Conservation (phyloP, 2,113 vertebrate genomes). For the Piprites chloris region DNA sequence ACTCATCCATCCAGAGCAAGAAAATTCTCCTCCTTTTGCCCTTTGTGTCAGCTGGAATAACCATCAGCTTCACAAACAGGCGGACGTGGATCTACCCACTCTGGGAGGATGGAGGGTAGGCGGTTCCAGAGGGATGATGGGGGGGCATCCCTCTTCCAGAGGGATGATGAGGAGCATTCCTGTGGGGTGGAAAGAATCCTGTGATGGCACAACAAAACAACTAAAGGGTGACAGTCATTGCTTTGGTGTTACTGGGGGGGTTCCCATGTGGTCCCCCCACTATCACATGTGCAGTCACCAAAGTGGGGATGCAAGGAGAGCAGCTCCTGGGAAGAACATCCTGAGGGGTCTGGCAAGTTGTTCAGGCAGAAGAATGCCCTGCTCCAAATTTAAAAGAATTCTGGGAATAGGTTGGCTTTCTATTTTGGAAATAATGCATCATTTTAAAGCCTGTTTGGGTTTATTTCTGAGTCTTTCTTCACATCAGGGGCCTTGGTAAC, state of each 20-base stretch:
- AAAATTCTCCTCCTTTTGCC: slow-evolving; percentile 20
- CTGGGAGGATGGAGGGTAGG: not conserved
- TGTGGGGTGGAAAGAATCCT: rapidly evolving
- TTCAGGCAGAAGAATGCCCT: not conserved
- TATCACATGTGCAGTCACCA: not conserved
- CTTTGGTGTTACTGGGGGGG: rapidly evolving
- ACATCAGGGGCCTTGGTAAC: not conserved
- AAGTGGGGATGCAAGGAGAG: not conserved
- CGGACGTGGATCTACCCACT: not conserved
- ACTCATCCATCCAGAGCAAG: slow-evolving; percentile 33
- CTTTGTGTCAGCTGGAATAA: slow-evolving; percentile 41
- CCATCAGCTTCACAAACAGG: not conserved
- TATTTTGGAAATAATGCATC: not conserved
- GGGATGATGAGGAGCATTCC: rapidly evolving
- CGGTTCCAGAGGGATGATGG: rapidly evolving
- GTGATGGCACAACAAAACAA: rapidly evolving
- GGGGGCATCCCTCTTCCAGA: not conserved
- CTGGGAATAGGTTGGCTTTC: rapidly evolving
- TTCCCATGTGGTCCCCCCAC: not conserved
- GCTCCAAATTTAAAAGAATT: not conserved
- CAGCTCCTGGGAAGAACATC: not conserved
- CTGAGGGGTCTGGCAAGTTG: not conserved
- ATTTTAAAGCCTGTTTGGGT: not conserved
- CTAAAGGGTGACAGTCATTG: rapidly evolving
- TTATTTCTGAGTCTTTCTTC: not conserved